Percentiles rank a stretch among this genome's conserved stretches.
These are phyloP conservation scores for Sinocyclocheilus rhinocerous DNA, from an alignment of 2,113 vertebrate species.

Conservation along the genomic window DNA sequence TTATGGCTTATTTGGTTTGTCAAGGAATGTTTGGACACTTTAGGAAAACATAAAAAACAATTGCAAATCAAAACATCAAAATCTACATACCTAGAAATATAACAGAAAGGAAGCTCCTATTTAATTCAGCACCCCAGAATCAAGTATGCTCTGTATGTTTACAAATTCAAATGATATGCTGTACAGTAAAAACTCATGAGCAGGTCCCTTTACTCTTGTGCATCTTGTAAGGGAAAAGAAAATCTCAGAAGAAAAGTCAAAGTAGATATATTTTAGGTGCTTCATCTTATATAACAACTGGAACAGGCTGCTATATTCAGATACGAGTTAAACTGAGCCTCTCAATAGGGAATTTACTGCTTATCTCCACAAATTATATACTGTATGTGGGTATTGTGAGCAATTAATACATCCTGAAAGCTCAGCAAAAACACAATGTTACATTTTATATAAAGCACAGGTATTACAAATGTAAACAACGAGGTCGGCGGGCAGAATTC, in stretches of 20 bases:
- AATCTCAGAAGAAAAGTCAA: neutral
- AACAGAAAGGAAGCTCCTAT: neutral
- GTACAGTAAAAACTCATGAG: neutral
- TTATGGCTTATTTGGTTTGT: neutral
- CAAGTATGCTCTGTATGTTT: neutral
- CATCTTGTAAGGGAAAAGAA: neutral
- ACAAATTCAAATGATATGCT: neutral
- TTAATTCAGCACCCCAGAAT: neutral
- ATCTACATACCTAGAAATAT: neutral
- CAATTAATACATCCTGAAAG: conserved; percentile 45
- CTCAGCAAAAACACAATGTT: conserved; percentile 36
- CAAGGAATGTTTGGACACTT: neutral
- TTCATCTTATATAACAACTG: conserved; percentile 20
- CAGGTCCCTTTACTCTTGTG: neutral
- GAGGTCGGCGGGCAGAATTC: neutral
- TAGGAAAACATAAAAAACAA: neutral
- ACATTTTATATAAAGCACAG: neutral
- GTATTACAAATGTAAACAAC: conserved; percentile 17
- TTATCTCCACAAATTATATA: conserved; percentile 41
- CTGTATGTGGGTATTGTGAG: neutral
- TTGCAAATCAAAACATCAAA: neutral
- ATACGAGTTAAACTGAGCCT: conserved; percentile 18
- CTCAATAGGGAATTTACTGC: conserved; percentile 40
- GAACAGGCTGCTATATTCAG: conserved; percentile 32
- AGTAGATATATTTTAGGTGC: neutral